phyloP scores from a whole-genome alignment of 1,140 invertebrate genomes.

The Zophobas morio region DNA sequence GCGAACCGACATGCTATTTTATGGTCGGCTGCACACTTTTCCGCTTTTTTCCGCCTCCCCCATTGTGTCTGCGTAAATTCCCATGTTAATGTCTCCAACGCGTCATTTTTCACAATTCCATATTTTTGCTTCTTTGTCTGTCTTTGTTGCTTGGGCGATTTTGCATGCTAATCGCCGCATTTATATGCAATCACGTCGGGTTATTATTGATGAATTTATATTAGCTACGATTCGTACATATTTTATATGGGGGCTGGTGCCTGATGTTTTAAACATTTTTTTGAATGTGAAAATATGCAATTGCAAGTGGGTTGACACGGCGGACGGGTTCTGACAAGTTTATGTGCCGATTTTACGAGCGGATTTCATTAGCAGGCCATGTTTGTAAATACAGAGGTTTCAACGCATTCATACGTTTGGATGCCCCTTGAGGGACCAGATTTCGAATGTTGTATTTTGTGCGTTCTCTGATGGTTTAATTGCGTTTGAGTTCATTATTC shows the following conservation, averaged over 20 bases:
- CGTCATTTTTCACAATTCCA: constrained; percentile 5
- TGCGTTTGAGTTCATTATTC: too few relatives aligned
- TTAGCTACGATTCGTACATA: constrained; percentile 14
- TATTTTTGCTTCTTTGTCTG: background rate
- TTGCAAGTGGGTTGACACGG: background rate
- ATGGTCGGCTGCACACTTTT: constrained; percentile 35
- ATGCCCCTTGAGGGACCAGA: too few relatives aligned
- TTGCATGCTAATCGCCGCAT: constrained; percentile 4
- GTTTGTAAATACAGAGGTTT: background rate
- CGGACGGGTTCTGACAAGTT: background rate
- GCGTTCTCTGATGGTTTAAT: too few relatives aligned
- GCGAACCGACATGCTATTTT: constrained; percentile 33
- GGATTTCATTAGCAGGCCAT: too few relatives aligned
- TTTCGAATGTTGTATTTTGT: too few relatives aligned
- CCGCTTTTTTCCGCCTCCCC: constrained; percentile 24
- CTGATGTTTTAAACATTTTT: constrained; percentile 36
- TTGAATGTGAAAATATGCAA: constrained; percentile 37
- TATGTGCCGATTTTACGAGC: too few relatives aligned
- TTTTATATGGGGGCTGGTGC: background rate
- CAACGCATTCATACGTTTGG: too few relatives aligned
- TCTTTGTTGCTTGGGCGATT: constrained; percentile 1
- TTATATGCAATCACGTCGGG: constrained; percentile 21
- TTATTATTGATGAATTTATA: constrained; percentile 41
- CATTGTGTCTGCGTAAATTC: constrained; percentile 17
- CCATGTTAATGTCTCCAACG: background rate